Percentiles rank a stretch among this genome's conserved stretches.
Conservation (phyloP, 30 jellyfish, hydroid and myxozoan genomes). For the Turritopsis rubra region DNA sequence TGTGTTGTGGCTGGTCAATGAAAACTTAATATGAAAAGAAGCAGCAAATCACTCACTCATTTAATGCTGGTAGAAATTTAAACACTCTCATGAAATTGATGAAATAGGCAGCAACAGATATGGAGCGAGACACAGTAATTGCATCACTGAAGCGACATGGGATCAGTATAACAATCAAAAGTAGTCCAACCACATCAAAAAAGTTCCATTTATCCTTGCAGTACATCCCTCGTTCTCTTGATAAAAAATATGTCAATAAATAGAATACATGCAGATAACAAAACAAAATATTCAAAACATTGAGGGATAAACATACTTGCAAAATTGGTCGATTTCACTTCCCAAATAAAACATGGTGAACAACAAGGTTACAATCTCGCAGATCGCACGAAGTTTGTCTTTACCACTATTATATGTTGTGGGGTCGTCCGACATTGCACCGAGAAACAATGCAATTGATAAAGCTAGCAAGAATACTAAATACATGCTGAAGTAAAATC, state of each 20-base stretch:
- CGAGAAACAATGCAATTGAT: constrained; percentile 57
- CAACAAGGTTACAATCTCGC: constrained; percentile 40
- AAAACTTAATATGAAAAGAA: too few relatives aligned
- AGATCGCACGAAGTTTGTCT: constrained; percentile 52
- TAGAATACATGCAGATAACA: background rate
- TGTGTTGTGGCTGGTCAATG: too few relatives aligned
- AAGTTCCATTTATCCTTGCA: constrained; percentile 31
- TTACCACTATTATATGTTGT: constrained; percentile 12
- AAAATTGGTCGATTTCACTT: constrained; percentile 53
- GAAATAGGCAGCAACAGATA: constrained; percentile 59
- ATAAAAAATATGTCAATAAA: background rate
- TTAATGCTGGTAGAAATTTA: constrained; percentile 64
- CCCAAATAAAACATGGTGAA: constrained; percentile 43
- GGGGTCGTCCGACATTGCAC: constrained; percentile 49
- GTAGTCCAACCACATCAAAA: constrained; percentile 52
- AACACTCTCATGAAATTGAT: constrained; percentile 66
- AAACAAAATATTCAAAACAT: background rate
- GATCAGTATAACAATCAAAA: constrained; percentile 36
- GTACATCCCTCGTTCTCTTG: constrained; percentile 41
- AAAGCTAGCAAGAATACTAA: constrained; percentile 39
- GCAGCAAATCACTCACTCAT: constrained; percentile 76
- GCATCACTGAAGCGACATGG: constrained; percentile 33
- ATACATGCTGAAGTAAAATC: constrained; percentile 43
- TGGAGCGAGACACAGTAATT: constrained; percentile 11
- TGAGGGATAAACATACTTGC: constrained; percentile 40